phyloP scores from a whole-genome alignment of 2,113 vertebrate species.

The Pandion haliaetus region DNA sequence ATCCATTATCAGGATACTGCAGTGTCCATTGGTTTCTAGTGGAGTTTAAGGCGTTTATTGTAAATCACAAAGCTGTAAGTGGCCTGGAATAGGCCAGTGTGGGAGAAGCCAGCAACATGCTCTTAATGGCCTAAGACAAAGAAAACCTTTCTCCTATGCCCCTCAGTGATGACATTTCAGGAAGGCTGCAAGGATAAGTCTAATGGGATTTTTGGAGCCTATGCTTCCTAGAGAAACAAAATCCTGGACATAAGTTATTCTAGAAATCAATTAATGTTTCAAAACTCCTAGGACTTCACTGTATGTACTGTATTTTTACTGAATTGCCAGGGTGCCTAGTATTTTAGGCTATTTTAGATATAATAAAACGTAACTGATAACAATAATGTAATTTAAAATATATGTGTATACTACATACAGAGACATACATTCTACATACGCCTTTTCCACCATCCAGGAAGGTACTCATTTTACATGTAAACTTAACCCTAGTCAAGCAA shows the following conservation, averaged over 20 bases:
- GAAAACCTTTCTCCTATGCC: not conserved
- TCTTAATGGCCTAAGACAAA: not conserved
- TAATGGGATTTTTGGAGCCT: not conserved
- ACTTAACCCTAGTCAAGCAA: not conserved
- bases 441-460: not conserved
- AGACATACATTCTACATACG: not conserved
- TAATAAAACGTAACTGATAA: not conserved
- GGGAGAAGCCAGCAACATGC: not conserved
- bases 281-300: not conserved
- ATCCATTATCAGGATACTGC: not conserved
- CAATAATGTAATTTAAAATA: not conserved
- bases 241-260: not conserved
- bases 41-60: not conserved
- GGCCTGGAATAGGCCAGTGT: not conserved
- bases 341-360: not conserved
- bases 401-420: not conserved
- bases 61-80: not conserved
- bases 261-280: not conserved
- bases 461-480: not conserved
- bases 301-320: not conserved
- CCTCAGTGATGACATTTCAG: not conserved
- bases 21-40: not conserved
- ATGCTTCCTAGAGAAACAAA: not conserved
- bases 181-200: not conserved
- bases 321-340: not conserved